Percentiles rank a stretch among this genome's conserved stretches.
These are phyloP conservation scores for Sceloporus tristichus DNA, from an alignment of 2,113 vertebrate genomes.

Conservation along the genomic window DNA sequence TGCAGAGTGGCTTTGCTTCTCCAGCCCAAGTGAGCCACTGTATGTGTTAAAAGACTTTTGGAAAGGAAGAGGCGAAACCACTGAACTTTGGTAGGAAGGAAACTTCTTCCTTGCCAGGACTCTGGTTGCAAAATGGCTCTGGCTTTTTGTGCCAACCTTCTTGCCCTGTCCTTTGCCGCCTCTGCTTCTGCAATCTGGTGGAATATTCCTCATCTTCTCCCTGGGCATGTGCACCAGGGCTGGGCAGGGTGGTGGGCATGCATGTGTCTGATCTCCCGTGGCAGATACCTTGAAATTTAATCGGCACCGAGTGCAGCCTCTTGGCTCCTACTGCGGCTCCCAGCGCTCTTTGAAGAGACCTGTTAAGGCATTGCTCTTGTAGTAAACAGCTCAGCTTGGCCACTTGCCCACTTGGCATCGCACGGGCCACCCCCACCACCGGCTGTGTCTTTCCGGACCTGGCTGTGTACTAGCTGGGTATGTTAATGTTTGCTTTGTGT, in stretches of 20 bases:
- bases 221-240: too few relatives aligned
- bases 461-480: background rate
- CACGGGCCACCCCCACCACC: background rate
- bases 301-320: background rate
- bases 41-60: too few relatives aligned
- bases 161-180: background rate
- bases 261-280: too few relatives aligned
- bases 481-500: background rate
- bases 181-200: too few relatives aligned
- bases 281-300: background rate
- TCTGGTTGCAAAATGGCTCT: background rate
- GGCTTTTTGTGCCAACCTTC: background rate
- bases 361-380: background rate
- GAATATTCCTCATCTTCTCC: background rate
- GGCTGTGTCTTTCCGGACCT: background rate
- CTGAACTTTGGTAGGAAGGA: background rate
- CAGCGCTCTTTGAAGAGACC: background rate
- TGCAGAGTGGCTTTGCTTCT: too few relatives aligned
- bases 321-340: background rate
- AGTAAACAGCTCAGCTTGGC: conserved; percentile 18
- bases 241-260: too few relatives aligned
- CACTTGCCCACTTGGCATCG: background rate
- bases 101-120: background rate
- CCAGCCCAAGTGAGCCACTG: too few relatives aligned
- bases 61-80: background rate